Base-by-base conservation (phyloP, 2,113 vertebrate genomes). In the Irena cyanogastra region DNA sequence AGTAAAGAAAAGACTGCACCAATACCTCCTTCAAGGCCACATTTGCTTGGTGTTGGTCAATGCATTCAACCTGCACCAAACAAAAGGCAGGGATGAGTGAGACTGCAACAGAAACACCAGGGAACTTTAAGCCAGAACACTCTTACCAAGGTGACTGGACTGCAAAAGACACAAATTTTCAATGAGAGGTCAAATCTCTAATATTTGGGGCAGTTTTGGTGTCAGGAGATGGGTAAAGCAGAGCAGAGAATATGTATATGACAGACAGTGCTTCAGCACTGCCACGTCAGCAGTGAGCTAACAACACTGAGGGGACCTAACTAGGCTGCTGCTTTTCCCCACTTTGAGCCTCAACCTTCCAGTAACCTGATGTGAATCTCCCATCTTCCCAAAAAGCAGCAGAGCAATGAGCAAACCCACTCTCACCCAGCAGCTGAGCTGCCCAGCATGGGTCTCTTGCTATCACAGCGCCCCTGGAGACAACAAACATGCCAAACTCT, bases 11-110 rank as follows among this genome's bases (percentile, higher is more conserved):
- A 83, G 57, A 13, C 50, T 66, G 42, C 37, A 54, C 37, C 10
- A 16, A 79, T 97, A 98, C 97, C 97, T 98, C 97, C 71, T 93
- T 83, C 69, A 98, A 54, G 56, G 97, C 97, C 45, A 89, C 59
- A 33, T 95, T 95, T 57, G 96, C 97, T 75, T 96, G 91, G 10
- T 72, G 87, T 68, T 97, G 97, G 45, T 98, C 97, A 65, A 93
- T 88, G 78, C 97, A 98, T 66, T 98, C 97, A 66, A 98, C 95
- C 98, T 98, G 93, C 41, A 79, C 20, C 81, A 75, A 87, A 88
- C 1, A 35, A 19, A 57, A 78, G 12, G 56, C n/a, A 76, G 33
- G 21, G 30, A 37, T 76, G 30, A 92, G n/a, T 78, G 30, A 92
- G 70, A 64, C 2, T 50, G 10, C 14, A 57, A 47, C 3, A 61